phyloP scores from a whole-genome alignment of 2,888 invertebrate genomes.

The Athalia circularis region DNA sequence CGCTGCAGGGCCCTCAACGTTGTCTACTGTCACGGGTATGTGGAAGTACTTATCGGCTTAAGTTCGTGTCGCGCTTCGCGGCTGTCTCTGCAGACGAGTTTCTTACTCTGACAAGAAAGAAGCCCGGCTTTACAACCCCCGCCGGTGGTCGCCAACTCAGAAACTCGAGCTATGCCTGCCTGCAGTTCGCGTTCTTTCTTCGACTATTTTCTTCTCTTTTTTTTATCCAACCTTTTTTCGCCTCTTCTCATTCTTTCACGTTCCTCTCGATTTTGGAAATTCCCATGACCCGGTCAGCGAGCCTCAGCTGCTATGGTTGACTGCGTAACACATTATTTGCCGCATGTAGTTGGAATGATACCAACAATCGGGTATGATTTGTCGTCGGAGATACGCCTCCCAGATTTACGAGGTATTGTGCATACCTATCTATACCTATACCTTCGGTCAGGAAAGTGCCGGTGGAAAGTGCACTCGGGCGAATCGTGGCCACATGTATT shows the following conservation, averaged over 20 bases:
- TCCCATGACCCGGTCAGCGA: constrained; percentile 12
- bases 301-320: background rate
- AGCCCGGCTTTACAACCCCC: constrained; percentile 9
- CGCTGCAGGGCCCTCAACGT: constrained; percentile 33
- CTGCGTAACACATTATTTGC: constrained; percentile 45
- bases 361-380: constrained; percentile 55
- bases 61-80: constrained; percentile 14
- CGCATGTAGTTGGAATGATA: constrained; percentile 52
- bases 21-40: constrained; percentile 18
- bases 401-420: constrained; percentile 50
- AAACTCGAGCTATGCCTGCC: no score
- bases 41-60: constrained; percentile 40
- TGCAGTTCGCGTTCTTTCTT: no score
- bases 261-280: background rate
- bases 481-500: background rate
- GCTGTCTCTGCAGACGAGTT: background rate
- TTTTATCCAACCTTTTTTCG: no score
- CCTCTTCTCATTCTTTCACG: no score
- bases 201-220: no score
- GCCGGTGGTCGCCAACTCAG: no score
- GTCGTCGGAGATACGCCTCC: constrained; percentile 55
- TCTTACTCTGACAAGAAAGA: background rate
- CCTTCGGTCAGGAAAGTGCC: constrained; percentile 44
- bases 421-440: background rate
- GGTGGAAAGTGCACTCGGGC: constrained; percentile 33